Conservation (phyloP, 2,113 vertebrate genomes). For the Grus americana region DNA sequence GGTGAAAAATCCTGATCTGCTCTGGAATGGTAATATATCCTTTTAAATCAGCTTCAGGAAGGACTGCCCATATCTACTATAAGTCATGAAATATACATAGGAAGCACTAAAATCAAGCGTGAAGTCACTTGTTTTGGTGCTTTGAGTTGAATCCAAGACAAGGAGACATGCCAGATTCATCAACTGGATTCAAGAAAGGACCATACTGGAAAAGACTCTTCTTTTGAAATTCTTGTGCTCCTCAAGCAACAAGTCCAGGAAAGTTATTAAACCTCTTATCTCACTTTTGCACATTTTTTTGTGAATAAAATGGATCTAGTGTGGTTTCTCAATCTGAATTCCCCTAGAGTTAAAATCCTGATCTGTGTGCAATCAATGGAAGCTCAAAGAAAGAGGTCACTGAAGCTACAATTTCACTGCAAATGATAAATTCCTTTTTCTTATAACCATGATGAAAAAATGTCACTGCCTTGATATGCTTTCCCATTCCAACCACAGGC, state of each 20-base stretch:
- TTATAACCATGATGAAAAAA: background rate
- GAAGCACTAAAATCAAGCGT: background rate
- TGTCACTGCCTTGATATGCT: background rate
- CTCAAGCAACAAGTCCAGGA: background rate
- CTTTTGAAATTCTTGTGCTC: background rate
- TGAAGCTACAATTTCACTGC: background rate
- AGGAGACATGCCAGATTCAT: background rate
- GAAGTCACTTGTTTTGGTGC: background rate
- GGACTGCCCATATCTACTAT: background rate
- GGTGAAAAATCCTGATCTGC: background rate
- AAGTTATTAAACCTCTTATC: background rate
- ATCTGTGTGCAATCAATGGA: background rate
- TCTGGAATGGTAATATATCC: background rate
- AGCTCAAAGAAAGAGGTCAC: background rate
- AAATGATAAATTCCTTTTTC: background rate
- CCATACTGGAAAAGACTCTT: background rate
- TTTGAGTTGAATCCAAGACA: background rate
- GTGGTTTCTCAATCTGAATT: background rate
- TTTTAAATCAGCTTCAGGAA: background rate
- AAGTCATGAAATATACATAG: background rate
- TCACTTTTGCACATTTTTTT: background rate
- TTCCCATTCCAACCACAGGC: background rate
- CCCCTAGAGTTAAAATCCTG: background rate
- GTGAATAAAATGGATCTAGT: background rate
- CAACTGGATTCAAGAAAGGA: background rate